A percentile compares a stretch with the other conserved stretches of the same genome.
These are phyloP conservation scores for Tenthredo mesomela DNA, from an alignment of 2,888 invertebrate species.

Conservation along the genomic window DNA sequence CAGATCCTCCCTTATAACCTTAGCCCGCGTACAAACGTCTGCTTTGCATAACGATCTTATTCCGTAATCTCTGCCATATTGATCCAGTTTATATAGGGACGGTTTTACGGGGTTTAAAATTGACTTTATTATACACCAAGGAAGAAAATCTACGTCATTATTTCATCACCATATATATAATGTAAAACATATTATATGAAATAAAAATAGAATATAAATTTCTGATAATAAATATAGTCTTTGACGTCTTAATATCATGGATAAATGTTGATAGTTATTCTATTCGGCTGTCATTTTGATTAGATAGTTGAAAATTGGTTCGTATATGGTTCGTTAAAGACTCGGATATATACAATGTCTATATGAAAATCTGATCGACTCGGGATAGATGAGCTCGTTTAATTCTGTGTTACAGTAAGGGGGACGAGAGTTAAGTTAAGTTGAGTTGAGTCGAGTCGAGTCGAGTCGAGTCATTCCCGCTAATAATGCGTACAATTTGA, in stretches of 20 bases:
- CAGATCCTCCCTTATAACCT: slow-evolving; percentile 56
- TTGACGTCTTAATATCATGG: not conserved
- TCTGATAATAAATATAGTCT: not conserved
- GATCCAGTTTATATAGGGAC: slow-evolving; percentile 68
- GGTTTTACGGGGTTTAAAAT: slow-evolving; percentile 58
- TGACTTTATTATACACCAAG: slow-evolving; percentile 60
- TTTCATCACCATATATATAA: not conserved
- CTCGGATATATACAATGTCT: not conserved
- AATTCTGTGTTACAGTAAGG: not conserved
- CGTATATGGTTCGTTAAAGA: not conserved
- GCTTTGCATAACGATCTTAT: slow-evolving; percentile 76
- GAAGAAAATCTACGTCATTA: not conserved
- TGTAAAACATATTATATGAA: not conserved
- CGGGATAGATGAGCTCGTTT: not conserved
- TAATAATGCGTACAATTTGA: slow-evolving; percentile 70
- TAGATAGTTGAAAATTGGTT: not conserved
- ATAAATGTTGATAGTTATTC: not conserved
- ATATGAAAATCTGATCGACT: slow-evolving; percentile 24
- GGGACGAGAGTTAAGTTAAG: slow-evolving; percentile 63
- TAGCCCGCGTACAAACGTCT: slow-evolving; percentile 56
- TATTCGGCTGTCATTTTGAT: slow-evolving; percentile 1
- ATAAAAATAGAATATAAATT: not conserved
- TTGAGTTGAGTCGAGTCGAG: slow-evolving; percentile 61
- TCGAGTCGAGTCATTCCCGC: slow-evolving; percentile 70
- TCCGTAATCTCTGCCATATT: slow-evolving; percentile 74